phyloP scores from a whole-genome alignment of 1,140 invertebrate genomes.

The Zaprionus gabonicus region DNA sequence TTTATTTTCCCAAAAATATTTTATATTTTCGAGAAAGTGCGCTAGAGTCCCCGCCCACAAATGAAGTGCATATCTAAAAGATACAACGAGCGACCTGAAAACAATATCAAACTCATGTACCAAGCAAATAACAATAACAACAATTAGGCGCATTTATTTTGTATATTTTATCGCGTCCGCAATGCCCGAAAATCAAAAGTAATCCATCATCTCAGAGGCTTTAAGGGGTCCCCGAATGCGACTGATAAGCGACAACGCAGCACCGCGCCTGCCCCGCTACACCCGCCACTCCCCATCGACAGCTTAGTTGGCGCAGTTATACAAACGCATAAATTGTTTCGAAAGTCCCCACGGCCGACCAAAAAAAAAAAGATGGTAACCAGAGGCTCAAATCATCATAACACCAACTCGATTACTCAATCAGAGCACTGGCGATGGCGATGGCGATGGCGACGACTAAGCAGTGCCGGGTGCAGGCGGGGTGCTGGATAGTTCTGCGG shows the following conservation, averaged over 20 bases:
- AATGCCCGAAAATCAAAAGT: slow-evolving; percentile 78
- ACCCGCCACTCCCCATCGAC: slow-evolving; percentile 5
- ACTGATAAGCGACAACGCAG: slow-evolving; percentile 55
- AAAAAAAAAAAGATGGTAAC: slow-evolving; percentile 10
- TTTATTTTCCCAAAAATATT: neutral
- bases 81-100: slow-evolving; percentile 58
- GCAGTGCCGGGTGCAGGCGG: neutral
- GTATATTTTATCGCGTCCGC: slow-evolving; percentile 68
- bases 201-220: slow-evolving; percentile 80
- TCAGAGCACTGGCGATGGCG: slow-evolving; percentile 55
- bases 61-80: slow-evolving; percentile 35
- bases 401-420: slow-evolving; percentile 76
- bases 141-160: slow-evolving; percentile 62
- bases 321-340: slow-evolving; percentile 77
- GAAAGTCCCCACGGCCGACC: slow-evolving; percentile 43
- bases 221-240: slow-evolving; percentile 70
- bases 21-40: neutral
- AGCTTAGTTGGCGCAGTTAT: slow-evolving; percentile 37
- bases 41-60: neutral
- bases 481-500: slow-evolving; percentile 6
- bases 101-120: slow-evolving; percentile 62
- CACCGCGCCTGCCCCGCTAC: neutral
- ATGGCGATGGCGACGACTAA: slow-evolving; percentile 44
- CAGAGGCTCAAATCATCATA: slow-evolving; percentile 54
- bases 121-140: slow-evolving; percentile 66